phyloP scores from a whole-genome alignment of 2,113 vertebrate species.

The Tinamus guttatus region DNA sequence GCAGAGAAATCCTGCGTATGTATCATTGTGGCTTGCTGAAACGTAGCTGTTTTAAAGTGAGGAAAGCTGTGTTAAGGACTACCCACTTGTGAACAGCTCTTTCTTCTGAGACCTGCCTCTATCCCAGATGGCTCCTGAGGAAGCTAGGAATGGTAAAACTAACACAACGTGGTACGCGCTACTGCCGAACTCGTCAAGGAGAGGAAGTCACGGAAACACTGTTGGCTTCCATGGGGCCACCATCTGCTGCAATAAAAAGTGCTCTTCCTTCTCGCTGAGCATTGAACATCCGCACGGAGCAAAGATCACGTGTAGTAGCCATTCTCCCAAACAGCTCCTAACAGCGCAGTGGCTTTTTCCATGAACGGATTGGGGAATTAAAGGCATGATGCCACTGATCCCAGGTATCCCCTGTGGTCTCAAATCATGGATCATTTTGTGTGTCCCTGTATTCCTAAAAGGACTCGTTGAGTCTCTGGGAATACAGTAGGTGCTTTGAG shows the following conservation, averaged over 20 bases:
- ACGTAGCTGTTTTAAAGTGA: not conserved
- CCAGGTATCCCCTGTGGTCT: not conserved
- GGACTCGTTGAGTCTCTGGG: not conserved
- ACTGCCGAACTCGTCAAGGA: not conserved
- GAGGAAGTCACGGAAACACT: not conserved
- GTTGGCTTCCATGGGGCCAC: not conserved
- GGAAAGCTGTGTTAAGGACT: not conserved
- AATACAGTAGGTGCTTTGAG: not conserved
- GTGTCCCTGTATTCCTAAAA: not conserved
- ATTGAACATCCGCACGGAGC: not conserved
- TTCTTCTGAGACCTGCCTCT: conserved; percentile 16
- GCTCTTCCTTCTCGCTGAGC: not conserved
- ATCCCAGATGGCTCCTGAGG: conserved; percentile 25
- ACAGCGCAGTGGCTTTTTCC: rapidly evolving
- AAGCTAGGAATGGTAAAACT: not conserved
- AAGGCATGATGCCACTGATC: not conserved
- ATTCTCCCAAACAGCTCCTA: not conserved
- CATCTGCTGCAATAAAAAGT: not conserved
- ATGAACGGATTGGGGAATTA: not conserved
- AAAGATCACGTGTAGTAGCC: not conserved
- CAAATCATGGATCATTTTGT: not conserved
- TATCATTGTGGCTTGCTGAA: not conserved
- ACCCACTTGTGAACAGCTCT: not conserved
- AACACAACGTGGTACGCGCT: not conserved
- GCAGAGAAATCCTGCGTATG: not conserved